phyloP scores from a whole-genome alignment of 2,888 invertebrate species.

The Cheiracanthium punctorium region DNA sequence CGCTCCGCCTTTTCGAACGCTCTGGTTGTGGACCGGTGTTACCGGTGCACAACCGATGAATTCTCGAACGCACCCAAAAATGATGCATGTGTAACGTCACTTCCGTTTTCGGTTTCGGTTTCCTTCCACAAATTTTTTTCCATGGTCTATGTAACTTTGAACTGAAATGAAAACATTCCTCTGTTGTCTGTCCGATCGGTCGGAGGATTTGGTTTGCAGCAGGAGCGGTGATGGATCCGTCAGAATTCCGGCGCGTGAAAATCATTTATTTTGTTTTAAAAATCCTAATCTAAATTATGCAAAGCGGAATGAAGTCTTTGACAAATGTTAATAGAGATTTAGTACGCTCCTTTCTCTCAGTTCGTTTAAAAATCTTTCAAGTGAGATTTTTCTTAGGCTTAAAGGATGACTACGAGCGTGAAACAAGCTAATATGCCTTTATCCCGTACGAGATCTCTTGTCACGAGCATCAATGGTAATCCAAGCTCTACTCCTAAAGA shows the following conservation, averaged over 20 bases:
- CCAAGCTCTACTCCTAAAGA: constrained; percentile 74
- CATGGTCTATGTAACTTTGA: no score
- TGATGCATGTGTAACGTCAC: no score
- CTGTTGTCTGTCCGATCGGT: constrained; percentile 38
- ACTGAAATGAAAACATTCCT: constrained; percentile 31
- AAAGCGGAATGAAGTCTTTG: constrained; percentile 39
- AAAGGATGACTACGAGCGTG: constrained; percentile 56
- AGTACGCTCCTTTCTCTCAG: constrained; percentile 40
- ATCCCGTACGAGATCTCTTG: constrained; percentile 77
- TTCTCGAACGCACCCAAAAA: no score
- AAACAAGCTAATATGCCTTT: constrained; percentile 75
- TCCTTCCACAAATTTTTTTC: no score
- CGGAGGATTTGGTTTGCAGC: neutral
- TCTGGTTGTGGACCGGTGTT: no score
- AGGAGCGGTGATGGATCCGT: constrained; percentile 40
- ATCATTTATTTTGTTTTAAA: constrained; percentile 4
- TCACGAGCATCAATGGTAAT: constrained; percentile 77
- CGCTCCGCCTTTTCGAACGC: no score
- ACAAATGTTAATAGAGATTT: constrained; percentile 30
- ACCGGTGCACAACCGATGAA: no score
- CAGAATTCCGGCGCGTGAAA: constrained; percentile 30
- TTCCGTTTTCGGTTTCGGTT: no score
- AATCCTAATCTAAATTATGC: constrained; percentile 37
- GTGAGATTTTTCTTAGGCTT: constrained; percentile 56
- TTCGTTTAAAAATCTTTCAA: constrained; percentile 56